phyloP scores from a whole-genome alignment of 1,140 invertebrate species.

The Gonatopus flavifemur region DNA sequence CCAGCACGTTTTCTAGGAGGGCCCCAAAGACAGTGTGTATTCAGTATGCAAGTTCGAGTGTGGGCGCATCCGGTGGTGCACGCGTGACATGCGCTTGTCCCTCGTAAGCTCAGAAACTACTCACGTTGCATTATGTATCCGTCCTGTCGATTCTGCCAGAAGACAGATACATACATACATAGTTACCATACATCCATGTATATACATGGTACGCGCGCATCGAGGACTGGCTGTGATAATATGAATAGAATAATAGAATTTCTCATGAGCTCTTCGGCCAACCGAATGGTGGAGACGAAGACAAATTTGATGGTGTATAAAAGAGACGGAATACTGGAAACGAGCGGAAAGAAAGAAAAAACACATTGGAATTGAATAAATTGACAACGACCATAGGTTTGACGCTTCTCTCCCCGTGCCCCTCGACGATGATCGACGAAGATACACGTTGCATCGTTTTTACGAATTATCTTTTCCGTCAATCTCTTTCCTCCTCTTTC shows the following conservation, averaged over 20 bases:
- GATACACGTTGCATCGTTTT: conserved; percentile 17
- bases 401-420: conserved; percentile 3
- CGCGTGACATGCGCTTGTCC: no score
- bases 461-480: conserved; percentile 22
- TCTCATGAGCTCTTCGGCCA: conserved; percentile 26
- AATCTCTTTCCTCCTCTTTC: conserved; percentile 17
- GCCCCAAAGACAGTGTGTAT: conserved; percentile 22
- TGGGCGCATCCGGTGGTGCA: conserved; percentile 46
- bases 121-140: conserved; percentile 55
- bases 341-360: conserved; percentile 1
- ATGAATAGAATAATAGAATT: conserved; percentile 48
- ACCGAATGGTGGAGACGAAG: conserved; percentile 1
- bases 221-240: conserved; percentile 36
- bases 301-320: conserved; percentile 16
- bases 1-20: conserved; percentile 43
- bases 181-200: no score
- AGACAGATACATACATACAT: no score
- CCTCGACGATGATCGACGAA: conserved; percentile 18
- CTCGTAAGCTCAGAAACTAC: conserved; percentile 41
- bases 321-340: conserved; percentile 1
- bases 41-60: conserved; percentile 54
- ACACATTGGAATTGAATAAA: conserved; percentile 21
- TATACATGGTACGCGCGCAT: no score
- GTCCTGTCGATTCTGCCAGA: conserved; percentile 36
- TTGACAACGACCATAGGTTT: conserved; percentile 4